Evolutionary conservation across 1,140 invertebrate species (phyloP).

Genomic region (Notospermus geniculatus): DNA sequence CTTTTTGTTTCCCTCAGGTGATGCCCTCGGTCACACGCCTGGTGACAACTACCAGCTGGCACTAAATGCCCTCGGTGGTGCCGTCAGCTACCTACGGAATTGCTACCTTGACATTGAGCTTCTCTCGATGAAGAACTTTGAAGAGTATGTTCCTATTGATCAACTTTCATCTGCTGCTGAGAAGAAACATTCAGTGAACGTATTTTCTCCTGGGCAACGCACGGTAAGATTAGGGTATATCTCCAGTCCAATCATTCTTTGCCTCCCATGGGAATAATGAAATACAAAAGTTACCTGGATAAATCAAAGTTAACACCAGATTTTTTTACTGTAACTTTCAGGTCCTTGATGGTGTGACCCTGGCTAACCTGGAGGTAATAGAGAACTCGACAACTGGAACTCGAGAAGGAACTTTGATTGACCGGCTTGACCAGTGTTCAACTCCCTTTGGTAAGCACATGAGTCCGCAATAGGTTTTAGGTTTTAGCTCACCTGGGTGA

Average conservation of each 20-base stretch:
- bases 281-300: too few relatives aligned
- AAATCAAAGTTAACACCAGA: too few relatives aligned
- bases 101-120: conserved; percentile 88
- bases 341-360: conserved; percentile 87
- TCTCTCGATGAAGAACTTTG: conserved; percentile 80
- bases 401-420: conserved; percentile 74
- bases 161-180: conserved; percentile 14
- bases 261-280: too few relatives aligned
- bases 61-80: conserved; percentile 76
- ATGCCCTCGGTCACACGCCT: conserved; percentile 72
- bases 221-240: conserved; percentile 44
- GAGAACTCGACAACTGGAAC: conserved; percentile 60
- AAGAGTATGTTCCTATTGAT: conserved; percentile 79
- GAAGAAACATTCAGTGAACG: not conserved
- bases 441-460: conserved; percentile 88
- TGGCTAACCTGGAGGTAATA: conserved; percentile 86
- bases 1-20: conserved; percentile 57
- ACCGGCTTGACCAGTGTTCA: conserved; percentile 80
- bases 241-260: too few relatives aligned
- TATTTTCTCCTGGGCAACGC: conserved; percentile 14
- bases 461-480: too few relatives aligned
- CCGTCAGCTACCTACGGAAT: conserved; percentile 74
- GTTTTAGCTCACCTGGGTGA: too few relatives aligned
- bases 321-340: too few relatives aligned
- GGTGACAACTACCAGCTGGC: conserved; percentile 68